These are phyloP conservation scores for Sorex maritimensis DNA, from an alignment of 2,797 vertebrate genomes.

Conservation along the genomic window DNA sequence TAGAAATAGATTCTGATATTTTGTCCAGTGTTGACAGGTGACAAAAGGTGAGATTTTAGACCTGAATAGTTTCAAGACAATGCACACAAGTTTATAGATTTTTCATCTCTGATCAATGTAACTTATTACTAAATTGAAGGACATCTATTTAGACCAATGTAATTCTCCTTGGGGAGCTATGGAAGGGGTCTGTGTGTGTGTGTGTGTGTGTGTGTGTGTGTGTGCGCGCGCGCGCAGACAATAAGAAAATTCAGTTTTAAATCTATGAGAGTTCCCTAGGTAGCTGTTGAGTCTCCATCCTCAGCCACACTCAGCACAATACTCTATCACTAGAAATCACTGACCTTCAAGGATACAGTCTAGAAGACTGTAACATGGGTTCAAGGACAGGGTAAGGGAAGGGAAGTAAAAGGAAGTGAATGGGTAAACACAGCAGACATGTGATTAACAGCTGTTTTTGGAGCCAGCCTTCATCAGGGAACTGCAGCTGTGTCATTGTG, in stretches of 20 bases:
- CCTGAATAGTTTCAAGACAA: slow-evolving; percentile 31
- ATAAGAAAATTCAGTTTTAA: slow-evolving; percentile 42
- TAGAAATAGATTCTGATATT: slow-evolving; percentile 66
- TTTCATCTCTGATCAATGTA: slow-evolving; percentile 26
- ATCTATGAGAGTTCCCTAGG: slow-evolving; percentile 4
- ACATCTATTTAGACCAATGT: slow-evolving; percentile 26
- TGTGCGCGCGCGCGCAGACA: neutral
- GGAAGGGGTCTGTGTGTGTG: neutral
- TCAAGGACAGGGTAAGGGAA: slow-evolving; percentile 74
- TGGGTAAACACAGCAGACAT: slow-evolving; percentile 34
- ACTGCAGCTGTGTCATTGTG: slow-evolving; percentile 67
- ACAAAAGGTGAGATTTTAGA: slow-evolving; percentile 28
- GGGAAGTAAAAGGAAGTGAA: slow-evolving; percentile 57
- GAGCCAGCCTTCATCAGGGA: neutral
- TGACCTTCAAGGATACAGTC: slow-evolving; percentile 7
- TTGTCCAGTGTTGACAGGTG: slow-evolving; percentile 37
- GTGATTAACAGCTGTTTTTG: slow-evolving; percentile 78
- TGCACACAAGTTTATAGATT: neutral
- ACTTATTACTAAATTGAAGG: slow-evolving; percentile 52
- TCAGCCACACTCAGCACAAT: neutral
- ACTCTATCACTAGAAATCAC: slow-evolving; percentile 44
- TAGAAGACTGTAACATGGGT: slow-evolving; percentile 29
- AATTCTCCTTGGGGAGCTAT: slow-evolving; percentile 40
- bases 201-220: neutral
- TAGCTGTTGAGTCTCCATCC: slow-evolving; percentile 19